phyloP scores from a whole-genome alignment of 2,797 vertebrate genomes.

The Protosalanx chinensis region DNA sequence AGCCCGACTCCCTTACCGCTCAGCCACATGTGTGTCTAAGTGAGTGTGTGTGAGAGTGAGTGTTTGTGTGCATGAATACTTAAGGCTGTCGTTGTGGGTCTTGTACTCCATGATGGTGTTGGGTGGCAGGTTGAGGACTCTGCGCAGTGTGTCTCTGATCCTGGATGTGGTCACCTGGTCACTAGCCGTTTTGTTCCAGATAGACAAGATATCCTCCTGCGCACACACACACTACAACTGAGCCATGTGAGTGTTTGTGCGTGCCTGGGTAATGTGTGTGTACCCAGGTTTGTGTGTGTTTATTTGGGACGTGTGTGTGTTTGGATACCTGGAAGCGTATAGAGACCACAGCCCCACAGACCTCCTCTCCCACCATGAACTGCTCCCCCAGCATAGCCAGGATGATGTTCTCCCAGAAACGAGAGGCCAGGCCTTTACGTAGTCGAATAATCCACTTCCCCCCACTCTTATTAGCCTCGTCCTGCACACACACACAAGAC shows the following conservation, averaged over 20 bases:
- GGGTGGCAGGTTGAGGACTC: slow-evolving; percentile 70
- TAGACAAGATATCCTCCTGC: slow-evolving; percentile 73
- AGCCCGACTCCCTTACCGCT: too few relatives aligned
- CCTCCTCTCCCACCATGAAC: slow-evolving; percentile 77
- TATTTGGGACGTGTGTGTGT: neutral
- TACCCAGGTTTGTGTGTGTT: too few relatives aligned
- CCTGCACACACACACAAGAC: slow-evolving; percentile 45
- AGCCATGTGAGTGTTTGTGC: too few relatives aligned
- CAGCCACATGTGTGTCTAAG: too few relatives aligned
- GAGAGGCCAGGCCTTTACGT: slow-evolving; percentile 68
- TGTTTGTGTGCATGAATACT: slow-evolving; percentile 44
- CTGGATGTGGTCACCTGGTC: slow-evolving; percentile 69
- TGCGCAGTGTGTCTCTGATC: slow-evolving; percentile 70
- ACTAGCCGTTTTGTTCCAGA: slow-evolving; percentile 73
- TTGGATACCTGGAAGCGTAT: slow-evolving; percentile 69
- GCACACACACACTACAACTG: neutral
- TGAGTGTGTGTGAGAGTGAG: neutral
- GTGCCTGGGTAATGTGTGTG: too few relatives aligned
- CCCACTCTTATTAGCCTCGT: slow-evolving; percentile 69
- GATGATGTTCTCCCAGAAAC: slow-evolving; percentile 75
- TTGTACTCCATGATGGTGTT: slow-evolving; percentile 78
- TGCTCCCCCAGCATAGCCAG: slow-evolving; percentile 75
- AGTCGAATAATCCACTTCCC: slow-evolving; percentile 76
- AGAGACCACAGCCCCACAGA: slow-evolving; percentile 74
- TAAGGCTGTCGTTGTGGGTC: slow-evolving; percentile 73